These are phyloP conservation scores for Pantala flavescens DNA, from an alignment of 1,140 invertebrate species.

Conservation along the genomic window DNA sequence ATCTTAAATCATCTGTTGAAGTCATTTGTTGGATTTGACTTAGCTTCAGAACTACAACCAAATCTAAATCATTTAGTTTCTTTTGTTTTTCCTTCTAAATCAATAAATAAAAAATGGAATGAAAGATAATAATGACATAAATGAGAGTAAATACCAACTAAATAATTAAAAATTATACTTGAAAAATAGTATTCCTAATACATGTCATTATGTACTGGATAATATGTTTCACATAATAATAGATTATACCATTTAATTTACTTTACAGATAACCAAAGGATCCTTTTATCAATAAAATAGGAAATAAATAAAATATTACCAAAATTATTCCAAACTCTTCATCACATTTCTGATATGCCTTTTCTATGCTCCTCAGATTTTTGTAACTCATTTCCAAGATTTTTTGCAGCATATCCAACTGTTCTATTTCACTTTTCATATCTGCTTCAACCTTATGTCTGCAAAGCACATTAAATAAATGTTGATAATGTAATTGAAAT, in stretches of 20 bases:
- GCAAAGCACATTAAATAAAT: conserved; percentile 10
- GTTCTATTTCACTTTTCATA: conserved; percentile 34
- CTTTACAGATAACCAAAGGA: no score
- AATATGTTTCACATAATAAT: no score
- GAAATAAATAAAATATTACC: not conserved
- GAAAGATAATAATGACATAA: not conserved
- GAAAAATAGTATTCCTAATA: no score
- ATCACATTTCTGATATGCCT: conserved; percentile 20
- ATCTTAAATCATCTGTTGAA: conserved; percentile 35
- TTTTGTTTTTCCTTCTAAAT: conserved; percentile 53
- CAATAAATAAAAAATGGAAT: no score
- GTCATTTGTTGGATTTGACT: conserved; percentile 53
- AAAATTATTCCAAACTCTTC: not conserved
- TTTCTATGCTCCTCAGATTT: conserved; percentile 26
- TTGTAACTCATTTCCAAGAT: conserved; percentile 32
- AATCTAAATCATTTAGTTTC: conserved; percentile 54
- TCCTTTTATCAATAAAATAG: not conserved
- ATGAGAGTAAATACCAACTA: no score
- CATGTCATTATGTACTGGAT: no score
- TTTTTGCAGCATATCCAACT: conserved; percentile 35
- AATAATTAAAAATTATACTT: no score
- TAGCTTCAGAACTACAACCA: conserved; percentile 50
- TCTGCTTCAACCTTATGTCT: conserved; percentile 37
- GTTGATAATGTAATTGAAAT: no score
- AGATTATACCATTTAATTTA: no score